A percentile compares a stretch with the other conserved stretches of the same genome.
Conservation (phyloP, 2,797 vertebrate species). For the Meda fulgida region DNA sequence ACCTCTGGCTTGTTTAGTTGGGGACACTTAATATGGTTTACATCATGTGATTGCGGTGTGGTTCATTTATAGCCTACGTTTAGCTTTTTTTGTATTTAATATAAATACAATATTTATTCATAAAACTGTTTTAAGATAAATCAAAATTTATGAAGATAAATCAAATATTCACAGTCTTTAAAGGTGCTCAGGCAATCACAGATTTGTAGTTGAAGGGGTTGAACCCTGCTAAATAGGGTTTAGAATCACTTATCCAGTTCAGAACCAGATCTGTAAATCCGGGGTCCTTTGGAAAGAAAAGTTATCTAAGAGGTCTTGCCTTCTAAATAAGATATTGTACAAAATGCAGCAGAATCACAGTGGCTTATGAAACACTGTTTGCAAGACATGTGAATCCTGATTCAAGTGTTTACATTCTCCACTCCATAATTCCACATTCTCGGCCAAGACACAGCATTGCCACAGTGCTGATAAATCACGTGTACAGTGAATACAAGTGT, state of each 20-base stretch:
- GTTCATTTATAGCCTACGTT: background rate
- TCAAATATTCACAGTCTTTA: background rate
- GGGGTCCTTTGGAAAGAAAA: background rate
- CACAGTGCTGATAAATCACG: slow-evolving; percentile 52
- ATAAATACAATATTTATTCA: background rate
- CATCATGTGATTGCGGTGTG: background rate
- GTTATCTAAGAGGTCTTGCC: background rate
- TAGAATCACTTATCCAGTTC: slow-evolving; percentile 1
- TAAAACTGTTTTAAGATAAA: background rate
- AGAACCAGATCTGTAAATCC: background rate
- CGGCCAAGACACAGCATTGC: slow-evolving; percentile 41
- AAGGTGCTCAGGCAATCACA: background rate
- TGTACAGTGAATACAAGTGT: slow-evolving; percentile 47
- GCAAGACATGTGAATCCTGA: slow-evolving; percentile 29
- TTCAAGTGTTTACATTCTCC: slow-evolving; percentile 55
- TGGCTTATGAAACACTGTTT: slow-evolving; percentile 35
- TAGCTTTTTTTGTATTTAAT: background rate
- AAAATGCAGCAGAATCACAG: slow-evolving; percentile 32
- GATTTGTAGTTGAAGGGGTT: background rate
- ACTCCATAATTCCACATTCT: slow-evolving; percentile 44
- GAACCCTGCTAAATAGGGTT: slow-evolving; percentile 10
- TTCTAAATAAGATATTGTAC: slow-evolving; percentile 31
- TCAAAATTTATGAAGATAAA: background rate
- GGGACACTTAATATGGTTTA: background rate
- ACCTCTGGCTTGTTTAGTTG: too few species aligned